Conservation (phyloP, 2,797 vertebrate genomes). For the Acrocephalus scirpaceus region DNA sequence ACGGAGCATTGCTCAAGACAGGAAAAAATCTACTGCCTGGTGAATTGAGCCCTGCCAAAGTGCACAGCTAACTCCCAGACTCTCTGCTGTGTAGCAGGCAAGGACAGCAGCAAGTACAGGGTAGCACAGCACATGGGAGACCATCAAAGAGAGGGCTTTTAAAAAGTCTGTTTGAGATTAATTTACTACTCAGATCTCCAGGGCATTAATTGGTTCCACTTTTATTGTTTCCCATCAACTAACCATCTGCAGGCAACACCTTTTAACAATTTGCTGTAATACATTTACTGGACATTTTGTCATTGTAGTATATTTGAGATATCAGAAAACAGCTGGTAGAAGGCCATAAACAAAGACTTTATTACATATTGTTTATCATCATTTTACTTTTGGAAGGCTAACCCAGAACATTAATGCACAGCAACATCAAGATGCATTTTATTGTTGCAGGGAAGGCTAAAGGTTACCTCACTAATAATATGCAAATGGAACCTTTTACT, state of each 20-base stretch:
- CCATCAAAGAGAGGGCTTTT: slow-evolving; percentile 38
- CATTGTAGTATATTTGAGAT: slow-evolving; percentile 73
- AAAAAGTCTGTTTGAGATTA: slow-evolving; percentile 60
- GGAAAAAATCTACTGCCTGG: not conserved
- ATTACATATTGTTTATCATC: slow-evolving; percentile 73
- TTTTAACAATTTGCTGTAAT: slow-evolving; percentile 74
- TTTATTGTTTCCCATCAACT: slow-evolving; percentile 76
- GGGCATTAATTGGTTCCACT: slow-evolving; percentile 65
- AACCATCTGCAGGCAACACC: slow-evolving; percentile 76
- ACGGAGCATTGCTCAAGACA: not conserved
- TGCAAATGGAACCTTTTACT: slow-evolving; percentile 74
- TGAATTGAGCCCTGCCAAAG: not conserved
- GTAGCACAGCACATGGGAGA: not conserved
- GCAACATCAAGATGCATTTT: slow-evolving; percentile 54
- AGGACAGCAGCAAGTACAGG: not conserved
- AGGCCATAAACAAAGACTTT: slow-evolving; percentile 74
- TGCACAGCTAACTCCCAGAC: not conserved
- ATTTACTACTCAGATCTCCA: slow-evolving; percentile 68
- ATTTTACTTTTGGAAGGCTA: slow-evolving; percentile 66
- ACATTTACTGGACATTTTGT: slow-evolving; percentile 79
- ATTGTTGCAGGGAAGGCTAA: slow-evolving; percentile 72
- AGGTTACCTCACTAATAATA: slow-evolving; percentile 80
- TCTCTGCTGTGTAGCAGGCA: not conserved
- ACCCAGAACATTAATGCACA: slow-evolving; percentile 37
- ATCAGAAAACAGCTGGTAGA: slow-evolving; percentile 77